Conservation (phyloP, 2,797 vertebrate species). For the Perdix hodgsoniae region DNA sequence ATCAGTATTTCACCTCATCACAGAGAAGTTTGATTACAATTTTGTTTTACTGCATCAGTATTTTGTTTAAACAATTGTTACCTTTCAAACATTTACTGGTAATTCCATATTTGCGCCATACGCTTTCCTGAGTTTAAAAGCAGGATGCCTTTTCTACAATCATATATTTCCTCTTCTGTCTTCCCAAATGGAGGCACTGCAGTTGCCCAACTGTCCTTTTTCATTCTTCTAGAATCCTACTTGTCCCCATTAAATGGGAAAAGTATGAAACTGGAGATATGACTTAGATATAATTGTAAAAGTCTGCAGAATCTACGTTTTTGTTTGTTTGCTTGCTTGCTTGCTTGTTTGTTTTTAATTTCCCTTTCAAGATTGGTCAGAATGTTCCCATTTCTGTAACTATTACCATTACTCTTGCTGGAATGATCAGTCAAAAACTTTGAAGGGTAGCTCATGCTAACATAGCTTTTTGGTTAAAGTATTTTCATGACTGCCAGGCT, state of each 20-base stretch:
- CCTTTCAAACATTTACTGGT: background rate
- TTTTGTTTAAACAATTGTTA: background rate
- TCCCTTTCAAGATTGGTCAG: background rate
- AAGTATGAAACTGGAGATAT: background rate
- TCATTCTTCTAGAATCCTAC: background rate
- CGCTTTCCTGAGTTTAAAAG: background rate
- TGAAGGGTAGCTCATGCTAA: background rate
- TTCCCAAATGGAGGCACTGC: background rate
- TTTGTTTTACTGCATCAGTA: background rate
- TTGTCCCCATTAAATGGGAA: background rate
- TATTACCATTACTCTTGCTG: background rate
- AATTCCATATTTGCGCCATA: background rate
- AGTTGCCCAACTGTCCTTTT: background rate
- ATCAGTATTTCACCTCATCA: background rate
- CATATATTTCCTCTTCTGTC: background rate
- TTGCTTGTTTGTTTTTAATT: too few species aligned
- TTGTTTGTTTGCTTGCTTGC: too few species aligned
- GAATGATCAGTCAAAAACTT: background rate
- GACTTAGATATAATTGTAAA: background rate
- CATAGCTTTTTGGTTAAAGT: background rate
- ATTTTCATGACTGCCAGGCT: background rate
- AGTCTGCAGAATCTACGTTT: background rate
- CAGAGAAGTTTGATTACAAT: rapidly evolving
- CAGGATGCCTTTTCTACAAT: background rate
- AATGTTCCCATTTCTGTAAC: background rate